Conservation (phyloP, 1,140 invertebrate species). For the Chymomyza costata region DNA sequence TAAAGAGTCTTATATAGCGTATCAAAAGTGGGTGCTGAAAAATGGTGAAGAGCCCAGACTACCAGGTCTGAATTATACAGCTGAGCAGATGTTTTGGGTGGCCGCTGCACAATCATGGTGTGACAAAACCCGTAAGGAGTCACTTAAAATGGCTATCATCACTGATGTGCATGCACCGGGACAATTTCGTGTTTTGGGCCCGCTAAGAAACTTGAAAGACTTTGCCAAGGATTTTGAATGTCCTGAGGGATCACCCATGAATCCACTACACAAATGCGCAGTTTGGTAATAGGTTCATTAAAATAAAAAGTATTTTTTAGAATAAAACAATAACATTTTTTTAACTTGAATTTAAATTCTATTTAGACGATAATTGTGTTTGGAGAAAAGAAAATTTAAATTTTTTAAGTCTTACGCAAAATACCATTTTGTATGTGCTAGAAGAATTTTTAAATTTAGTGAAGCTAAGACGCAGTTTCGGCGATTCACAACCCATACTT, state of each 20-base stretch:
- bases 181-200: slow-evolving; percentile 89
- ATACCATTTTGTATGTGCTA: too few relatives aligned
- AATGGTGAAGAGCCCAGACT: slow-evolving; percentile 81
- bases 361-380: too few relatives aligned
- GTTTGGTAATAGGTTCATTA: too few relatives aligned
- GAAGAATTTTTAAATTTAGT: too few relatives aligned
- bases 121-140: slow-evolving; percentile 79
- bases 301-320: too few relatives aligned
- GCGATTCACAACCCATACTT: too few relatives aligned
- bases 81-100: slow-evolving; percentile 86
- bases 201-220: slow-evolving; percentile 91
- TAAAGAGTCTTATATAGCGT: slow-evolving; percentile 90
- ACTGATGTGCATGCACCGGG: slow-evolving; percentile 87
- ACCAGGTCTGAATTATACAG: slow-evolving; percentile 81
- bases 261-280: slow-evolving; percentile 90
- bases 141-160: slow-evolving; percentile 83
- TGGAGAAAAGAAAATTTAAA: too few relatives aligned
- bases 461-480: too few relatives aligned
- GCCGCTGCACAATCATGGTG: slow-evolving; percentile 80
- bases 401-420: too few relatives aligned
- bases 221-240: slow-evolving; percentile 93
- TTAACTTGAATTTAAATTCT: too few relatives aligned
- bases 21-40: slow-evolving; percentile 82
- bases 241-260: slow-evolving; percentile 87
- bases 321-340: too few relatives aligned